A percentile compares a stretch with the other conserved stretches of the same genome.
Conservation (phyloP, 1,140 invertebrate species). For the Zaprionus camerounensis region DNA sequence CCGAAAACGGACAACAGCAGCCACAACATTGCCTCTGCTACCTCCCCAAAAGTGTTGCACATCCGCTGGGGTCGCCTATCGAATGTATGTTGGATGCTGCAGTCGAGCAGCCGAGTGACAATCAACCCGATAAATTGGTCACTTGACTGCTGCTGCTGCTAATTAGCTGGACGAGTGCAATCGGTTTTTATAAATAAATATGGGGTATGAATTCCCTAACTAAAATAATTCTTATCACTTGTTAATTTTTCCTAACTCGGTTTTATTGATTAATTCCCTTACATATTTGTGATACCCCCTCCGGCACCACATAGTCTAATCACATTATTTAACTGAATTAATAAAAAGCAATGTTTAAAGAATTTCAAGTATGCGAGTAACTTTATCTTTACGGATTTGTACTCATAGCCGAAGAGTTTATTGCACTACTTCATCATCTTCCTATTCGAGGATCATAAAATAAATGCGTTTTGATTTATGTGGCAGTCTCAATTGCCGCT, state of each 20-base stretch:
- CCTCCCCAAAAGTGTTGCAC: constrained; percentile 21
- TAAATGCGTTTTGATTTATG: constrained; percentile 52
- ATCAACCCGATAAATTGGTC: constrained; percentile 31
- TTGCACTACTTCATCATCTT: background rate
- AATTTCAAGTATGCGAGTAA: constrained; percentile 43
- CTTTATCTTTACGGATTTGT: constrained; percentile 19
- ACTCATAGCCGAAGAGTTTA: constrained; percentile 24
- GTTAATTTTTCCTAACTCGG: background rate
- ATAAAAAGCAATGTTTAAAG: constrained; percentile 65
- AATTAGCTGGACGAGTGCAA: constrained; percentile 25
- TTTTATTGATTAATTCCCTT: background rate
- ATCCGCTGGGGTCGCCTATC: constrained; percentile 18
- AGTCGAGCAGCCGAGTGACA: constrained; percentile 1
- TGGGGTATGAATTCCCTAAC: background rate
- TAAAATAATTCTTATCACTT: constrained; percentile 1
- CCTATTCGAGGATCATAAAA: constrained; percentile 44
- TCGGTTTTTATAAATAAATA: background rate
- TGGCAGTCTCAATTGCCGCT: constrained; percentile 28
- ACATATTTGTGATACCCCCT: background rate
- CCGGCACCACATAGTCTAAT: background rate
- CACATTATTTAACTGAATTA: constrained; percentile 58
- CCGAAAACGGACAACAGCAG: constrained; percentile 1
- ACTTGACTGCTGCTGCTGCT: constrained; percentile 8
- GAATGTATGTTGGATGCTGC: constrained; percentile 14
- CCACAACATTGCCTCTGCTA: constrained; percentile 14